Evolutionary conservation across 2,888 invertebrate species (phyloP), one percentile per base, ranked within the genome.

Genomic region (Pollenia amentaria): DNA sequence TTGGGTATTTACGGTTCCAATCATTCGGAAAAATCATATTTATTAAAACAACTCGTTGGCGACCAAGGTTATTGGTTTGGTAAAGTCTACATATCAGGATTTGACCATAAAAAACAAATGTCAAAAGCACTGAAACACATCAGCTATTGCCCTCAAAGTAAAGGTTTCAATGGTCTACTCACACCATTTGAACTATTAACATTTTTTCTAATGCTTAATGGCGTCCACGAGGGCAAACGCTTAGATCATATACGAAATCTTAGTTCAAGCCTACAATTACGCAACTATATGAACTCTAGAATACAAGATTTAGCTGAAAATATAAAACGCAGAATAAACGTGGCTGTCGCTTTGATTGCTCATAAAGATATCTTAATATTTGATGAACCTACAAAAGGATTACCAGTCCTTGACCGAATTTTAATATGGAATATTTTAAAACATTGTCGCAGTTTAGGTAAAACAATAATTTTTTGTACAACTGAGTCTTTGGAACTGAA

Each of bases 11-110:
- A 97, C 77, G 97, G 97, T 0, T 95, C 97, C 0, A 97, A 97
- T 90, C 97, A 97, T 14, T 96, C 97, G 0, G 97, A 97, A 0
- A 97, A 97, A 92, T 97, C 97, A 0, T 96, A 96, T 11, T 96
- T 98, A 0, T 97, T 98, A 91, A 96, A 96, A 91, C 97, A 97
- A 95, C 93, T 98, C 88, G 97, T 97, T 85, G 97, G 97, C 0
- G 96, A 97, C 90, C 95, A 96, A 89, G 92, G 94, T 3, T 95
- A 96, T 44, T 95, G 96, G 0, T 94, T 94, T 84, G 97, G 97
- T 0, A 95, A 96, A 88, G 96, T 96, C 3, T 96, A 94, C 92
- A 94, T 97, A 46, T 93, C 94, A 70, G 95, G 95, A 6, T 88
- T 94, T 87, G 94, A 94, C 3, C 94, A 94, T 14, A 94, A 94